These are phyloP conservation scores for Papilio polyxenes DNA, from an alignment of 1,140 invertebrate genomes.

Conservation along the genomic window DNA sequence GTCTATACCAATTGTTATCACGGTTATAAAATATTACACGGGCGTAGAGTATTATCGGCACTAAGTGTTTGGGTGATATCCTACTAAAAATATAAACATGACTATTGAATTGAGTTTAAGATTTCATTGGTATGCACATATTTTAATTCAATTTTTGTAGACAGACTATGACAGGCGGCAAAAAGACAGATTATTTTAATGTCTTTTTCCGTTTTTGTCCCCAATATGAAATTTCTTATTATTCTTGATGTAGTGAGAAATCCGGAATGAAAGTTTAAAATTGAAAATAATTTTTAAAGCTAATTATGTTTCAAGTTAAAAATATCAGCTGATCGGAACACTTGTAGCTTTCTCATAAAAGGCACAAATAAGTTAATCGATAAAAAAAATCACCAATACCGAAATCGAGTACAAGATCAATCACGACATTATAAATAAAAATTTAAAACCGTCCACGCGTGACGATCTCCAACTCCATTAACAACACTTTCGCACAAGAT, in stretches of 20 bases:
- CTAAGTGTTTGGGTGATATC: neutral
- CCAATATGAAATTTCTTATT: neutral
- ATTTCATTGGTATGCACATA: neutral
- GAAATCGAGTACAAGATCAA: slow-evolving; percentile 40
- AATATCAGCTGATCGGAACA: neutral
- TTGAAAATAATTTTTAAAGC: neutral
- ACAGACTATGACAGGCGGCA: too few species aligned
- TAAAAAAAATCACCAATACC: slow-evolving; percentile 15
- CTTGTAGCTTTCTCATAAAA: neutral
- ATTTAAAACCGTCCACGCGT: slow-evolving; percentile 42
- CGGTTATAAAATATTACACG: neutral
- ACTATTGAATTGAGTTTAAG: neutral
- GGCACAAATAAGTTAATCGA: neutral
- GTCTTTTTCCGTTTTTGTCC: neutral
- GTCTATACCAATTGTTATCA: neutral
- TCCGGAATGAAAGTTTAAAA: neutral
- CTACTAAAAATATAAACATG: neutral
- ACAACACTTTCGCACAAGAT: slow-evolving; percentile 28
- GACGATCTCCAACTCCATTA: slow-evolving; percentile 35
- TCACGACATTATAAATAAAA: slow-evolving; percentile 43
- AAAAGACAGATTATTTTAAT: too few species aligned
- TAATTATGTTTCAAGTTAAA: neutral
- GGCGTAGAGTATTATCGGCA: neutral
- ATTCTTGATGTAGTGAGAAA: neutral
- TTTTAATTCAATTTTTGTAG: neutral